phyloP scores from a whole-genome alignment of 2,113 vertebrate species.

The Hydrochoerus hydrochaeris region DNA sequence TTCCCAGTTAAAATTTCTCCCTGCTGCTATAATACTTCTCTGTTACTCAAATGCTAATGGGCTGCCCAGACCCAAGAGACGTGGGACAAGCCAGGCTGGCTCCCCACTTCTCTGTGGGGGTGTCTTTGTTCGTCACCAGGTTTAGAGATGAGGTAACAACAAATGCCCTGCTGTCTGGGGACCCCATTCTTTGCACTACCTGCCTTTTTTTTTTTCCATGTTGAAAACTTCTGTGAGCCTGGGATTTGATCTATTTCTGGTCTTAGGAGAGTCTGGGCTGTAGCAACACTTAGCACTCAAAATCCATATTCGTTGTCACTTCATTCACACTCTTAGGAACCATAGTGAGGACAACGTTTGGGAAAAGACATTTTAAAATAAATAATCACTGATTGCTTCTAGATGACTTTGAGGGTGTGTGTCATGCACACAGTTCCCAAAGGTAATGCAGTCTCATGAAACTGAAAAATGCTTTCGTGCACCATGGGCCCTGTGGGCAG shows the following conservation, averaged over 20 bases:
- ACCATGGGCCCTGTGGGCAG: rapidly evolving
- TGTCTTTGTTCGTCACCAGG: background rate
- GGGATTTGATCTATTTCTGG: background rate
- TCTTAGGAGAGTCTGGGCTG: background rate
- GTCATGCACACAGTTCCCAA: background rate
- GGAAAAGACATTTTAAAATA: background rate
- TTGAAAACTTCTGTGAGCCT: background rate
- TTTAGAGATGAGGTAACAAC: background rate
- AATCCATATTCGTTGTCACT: background rate
- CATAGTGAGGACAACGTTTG: too few relatives aligned
- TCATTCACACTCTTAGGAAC: background rate
- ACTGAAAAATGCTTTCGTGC: background rate
- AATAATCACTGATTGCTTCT: background rate
- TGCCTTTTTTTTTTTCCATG: background rate
- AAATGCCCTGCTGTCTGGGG: background rate
- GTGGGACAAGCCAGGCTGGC: rapidly evolving
- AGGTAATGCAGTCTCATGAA: background rate
- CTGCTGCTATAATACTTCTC: background rate
- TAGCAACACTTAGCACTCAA: background rate
- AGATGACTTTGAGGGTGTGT: background rate
- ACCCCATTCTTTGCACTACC: background rate
- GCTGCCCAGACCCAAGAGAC: background rate
- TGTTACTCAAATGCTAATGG: background rate
- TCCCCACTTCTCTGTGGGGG: background rate
- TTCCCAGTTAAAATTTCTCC: background rate